phyloP scores from a whole-genome alignment of 1,140 invertebrate genomes.

The Hestina assimilis region DNA sequence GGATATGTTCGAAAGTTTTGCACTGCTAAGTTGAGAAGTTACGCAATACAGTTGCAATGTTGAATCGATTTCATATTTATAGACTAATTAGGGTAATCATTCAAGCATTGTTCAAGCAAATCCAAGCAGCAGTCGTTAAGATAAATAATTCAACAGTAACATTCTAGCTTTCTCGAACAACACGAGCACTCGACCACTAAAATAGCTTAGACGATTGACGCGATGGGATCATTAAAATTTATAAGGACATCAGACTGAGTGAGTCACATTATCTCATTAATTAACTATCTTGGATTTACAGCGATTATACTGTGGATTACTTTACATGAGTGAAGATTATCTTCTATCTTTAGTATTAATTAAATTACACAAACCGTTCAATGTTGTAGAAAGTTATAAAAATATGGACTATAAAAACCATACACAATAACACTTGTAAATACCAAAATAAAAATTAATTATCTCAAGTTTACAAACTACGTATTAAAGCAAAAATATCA shows the following conservation, averaged over 20 bases:
- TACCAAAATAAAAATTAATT: no score
- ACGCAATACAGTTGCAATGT: background rate
- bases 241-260: conserved; percentile 8
- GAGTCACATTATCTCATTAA: conserved; percentile 11
- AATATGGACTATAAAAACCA: no score
- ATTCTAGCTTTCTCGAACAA: conserved; percentile 19
- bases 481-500: no score
- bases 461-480: no score
- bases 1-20: background rate
- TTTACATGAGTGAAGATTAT: no score
- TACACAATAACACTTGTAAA: no score
- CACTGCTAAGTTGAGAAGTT: background rate
- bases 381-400: no score
- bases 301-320: no score
- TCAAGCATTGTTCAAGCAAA: conserved; percentile 11
- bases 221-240: conserved; percentile 14
- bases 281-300: conserved; percentile 1
- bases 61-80: background rate
- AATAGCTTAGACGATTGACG: conserved; percentile 25
- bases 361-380: no score
- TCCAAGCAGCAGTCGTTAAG: conserved; percentile 1
- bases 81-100: background rate
- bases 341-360: no score
- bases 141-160: conserved; percentile 28
- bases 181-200: conserved; percentile 18